Conservation (phyloP, 2,888 invertebrate species). For the Acrobasis suavella region DNA sequence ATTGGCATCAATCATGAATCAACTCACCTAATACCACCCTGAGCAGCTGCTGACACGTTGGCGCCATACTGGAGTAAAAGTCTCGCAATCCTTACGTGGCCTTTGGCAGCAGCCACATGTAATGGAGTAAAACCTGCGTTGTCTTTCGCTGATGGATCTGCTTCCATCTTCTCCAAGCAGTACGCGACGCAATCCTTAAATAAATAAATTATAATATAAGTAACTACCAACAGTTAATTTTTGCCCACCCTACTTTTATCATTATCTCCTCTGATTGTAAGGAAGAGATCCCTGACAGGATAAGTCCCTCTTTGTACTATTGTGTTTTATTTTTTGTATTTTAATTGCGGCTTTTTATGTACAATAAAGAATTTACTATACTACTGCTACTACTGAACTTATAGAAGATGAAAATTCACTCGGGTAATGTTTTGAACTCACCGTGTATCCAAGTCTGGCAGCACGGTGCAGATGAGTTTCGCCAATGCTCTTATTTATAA, state of each 20-base stretch:
- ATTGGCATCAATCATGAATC: neutral
- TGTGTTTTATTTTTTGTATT: too few species aligned
- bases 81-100: constrained; percentile 93
- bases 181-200: constrained; percentile 93
- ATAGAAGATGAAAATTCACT: constrained; percentile 22
- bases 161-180: constrained; percentile 92
- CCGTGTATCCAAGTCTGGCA: constrained; percentile 93
- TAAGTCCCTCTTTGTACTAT: too few species aligned
- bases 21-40: constrained; percentile 91
- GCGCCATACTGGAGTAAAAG: constrained; percentile 94
- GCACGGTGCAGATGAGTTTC: constrained; percentile 96
- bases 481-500: constrained; percentile 96
- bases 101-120: constrained; percentile 95
- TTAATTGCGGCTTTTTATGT: too few species aligned
- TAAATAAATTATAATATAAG: constrained; percentile 18
- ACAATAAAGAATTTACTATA: too few species aligned
- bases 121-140: constrained; percentile 96
- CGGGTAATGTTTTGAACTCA: constrained; percentile 62
- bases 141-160: constrained; percentile 92
- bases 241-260: too few species aligned
- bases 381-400: too few species aligned
- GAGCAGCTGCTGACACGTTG: constrained; percentile 94
- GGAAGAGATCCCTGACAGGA: too few species aligned
- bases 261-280: too few species aligned
- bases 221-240: neutral